Base-by-base conservation (phyloP, 2,888 invertebrate genomes). In the Tachina grossa region DNA sequence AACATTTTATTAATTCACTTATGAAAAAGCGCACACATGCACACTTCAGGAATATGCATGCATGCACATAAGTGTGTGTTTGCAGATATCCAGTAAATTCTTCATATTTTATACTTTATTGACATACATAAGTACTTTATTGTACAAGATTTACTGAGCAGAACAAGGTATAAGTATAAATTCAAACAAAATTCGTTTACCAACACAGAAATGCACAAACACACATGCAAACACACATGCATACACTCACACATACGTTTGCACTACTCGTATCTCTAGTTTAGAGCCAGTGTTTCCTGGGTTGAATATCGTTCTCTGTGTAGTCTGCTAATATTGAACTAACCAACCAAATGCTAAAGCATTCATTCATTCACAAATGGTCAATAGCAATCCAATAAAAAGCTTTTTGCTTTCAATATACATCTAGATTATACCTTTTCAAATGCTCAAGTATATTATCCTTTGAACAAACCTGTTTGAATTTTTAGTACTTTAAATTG, bases 371-470 rank as follows among this genome's bases (percentile, higher is more conserved):
- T 76, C 53, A 59, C 74, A 80, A 77, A 75, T 78, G 86, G 80
- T 84, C 86, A 84, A 78, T 66, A 74, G 75, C 10, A 71, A 84
- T 78, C 61, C 55, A 83, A 85, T 83, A 83, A 85, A 83, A 79
- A 85, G 59, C 59, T 41, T 79, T 83, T 72, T 68, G 43, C 71
- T 71, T 82, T 61, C 83, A 79, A 79, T 79, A 79, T 85, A 76
- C 72, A 79, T 76, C 53, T 47, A 79, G 83, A 85, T 85, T 83
- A 85, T 85, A 79, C 83, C 78, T 80, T 80, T 68, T 76, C 71
- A 83, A 72, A 79, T 72, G 66, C 66, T 83, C 79, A 83, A 85
- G 85, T 76, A 51, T 72, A 85, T 83, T 85, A 85, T 85, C 79
- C 85, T 68, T 83, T 80, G 76, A 79, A 63, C 65, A 83, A 85